Percentiles rank a stretch among this genome's conserved stretches.
Evolutionary conservation across 2,888 invertebrate genomes (phyloP).

Genomic region (Conops quadrifasciatus): DNA sequence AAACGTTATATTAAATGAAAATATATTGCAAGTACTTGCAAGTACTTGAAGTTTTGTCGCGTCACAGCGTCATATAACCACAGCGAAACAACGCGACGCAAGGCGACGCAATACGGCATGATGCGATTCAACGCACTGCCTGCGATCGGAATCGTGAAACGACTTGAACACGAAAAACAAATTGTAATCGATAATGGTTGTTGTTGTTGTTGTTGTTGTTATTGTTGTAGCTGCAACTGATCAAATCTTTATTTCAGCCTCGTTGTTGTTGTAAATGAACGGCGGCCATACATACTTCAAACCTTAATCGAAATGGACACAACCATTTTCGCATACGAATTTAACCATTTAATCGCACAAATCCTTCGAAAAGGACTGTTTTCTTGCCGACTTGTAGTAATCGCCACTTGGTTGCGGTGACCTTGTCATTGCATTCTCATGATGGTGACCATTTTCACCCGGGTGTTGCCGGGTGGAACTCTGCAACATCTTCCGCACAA

Average conservation of each 20-base stretch:
- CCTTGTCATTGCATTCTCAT: neutral
- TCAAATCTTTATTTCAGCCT: too few relatives aligned
- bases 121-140: neutral
- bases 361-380: too few relatives aligned
- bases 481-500: neutral
- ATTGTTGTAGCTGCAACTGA: neutral
- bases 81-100: too few relatives aligned
- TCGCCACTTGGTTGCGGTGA: neutral
- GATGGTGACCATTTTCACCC: neutral
- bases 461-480: neutral
- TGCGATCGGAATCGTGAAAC: slow-evolving; percentile 17
- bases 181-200: slow-evolving; percentile 27
- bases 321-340: too few relatives aligned
- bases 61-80: too few relatives aligned
- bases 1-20: too few relatives aligned
- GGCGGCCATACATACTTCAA: too few relatives aligned
- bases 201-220: slow-evolving; percentile 28
- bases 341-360: too few relatives aligned
- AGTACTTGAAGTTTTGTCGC: slow-evolving; percentile 31
- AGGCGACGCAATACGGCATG: neutral
- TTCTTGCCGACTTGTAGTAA: neutral
- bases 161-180: slow-evolving; percentile 25
- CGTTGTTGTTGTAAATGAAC: too few relatives aligned
- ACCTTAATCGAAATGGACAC: too few relatives aligned
- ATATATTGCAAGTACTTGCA: neutral